These are phyloP conservation scores for Dendrophyllia cribrosa DNA, from an alignment of 64 coral and sea anemone genomes.

Conservation along the genomic window DNA sequence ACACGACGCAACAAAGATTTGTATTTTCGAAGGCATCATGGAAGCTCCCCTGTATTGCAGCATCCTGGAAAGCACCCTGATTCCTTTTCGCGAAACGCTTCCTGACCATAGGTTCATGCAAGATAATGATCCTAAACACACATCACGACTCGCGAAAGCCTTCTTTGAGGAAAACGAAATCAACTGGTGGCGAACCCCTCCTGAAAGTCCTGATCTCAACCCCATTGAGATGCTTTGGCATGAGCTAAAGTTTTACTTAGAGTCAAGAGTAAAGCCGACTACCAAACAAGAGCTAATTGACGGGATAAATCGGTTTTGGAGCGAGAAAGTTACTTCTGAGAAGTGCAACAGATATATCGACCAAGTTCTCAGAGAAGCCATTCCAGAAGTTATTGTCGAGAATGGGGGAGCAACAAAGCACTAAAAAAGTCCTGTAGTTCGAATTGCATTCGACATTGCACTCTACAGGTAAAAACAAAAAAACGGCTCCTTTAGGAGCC, in stretches of 20 bases:
- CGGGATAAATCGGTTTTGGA: constrained; percentile 47
- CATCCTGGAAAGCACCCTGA: background rate
- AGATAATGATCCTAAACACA: background rate
- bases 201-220: constrained; percentile 53
- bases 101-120: background rate
- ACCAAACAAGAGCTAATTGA: constrained; percentile 32
- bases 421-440: background rate
- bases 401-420: constrained; percentile 22
- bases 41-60: background rate
- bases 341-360: constrained; percentile 42
- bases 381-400: constrained; percentile 6
- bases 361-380: constrained; percentile 1
- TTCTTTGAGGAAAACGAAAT: constrained; percentile 29
- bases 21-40: background rate
- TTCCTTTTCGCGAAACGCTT: constrained; percentile 12
- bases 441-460: background rate
- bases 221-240: constrained; percentile 37
- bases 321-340: background rate
- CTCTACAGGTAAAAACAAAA: too few species aligned
- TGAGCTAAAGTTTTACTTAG: constrained; percentile 22
- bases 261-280: constrained; percentile 13
- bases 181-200: constrained; percentile 38
- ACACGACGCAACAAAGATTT: constrained; percentile 19
- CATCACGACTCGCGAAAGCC: background rate
- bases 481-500: too few species aligned